Evolutionary conservation across 2,113 vertebrate species (phyloP), one percentile per base, ranked within the genome.

Genomic region (Stigmatopora argus): DNA sequence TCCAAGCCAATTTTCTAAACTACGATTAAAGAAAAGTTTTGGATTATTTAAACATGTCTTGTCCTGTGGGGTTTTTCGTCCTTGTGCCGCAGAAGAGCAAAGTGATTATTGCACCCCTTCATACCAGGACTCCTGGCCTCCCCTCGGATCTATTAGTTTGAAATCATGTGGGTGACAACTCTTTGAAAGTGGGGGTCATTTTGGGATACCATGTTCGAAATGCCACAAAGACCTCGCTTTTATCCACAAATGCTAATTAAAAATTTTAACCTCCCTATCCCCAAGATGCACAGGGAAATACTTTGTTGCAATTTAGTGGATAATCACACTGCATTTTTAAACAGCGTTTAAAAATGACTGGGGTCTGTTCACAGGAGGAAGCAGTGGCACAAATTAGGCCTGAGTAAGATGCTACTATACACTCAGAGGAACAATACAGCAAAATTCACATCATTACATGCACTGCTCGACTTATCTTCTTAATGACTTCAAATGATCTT

Each of bases 301-400:
- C 87, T 90, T 89, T 86, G 84, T 91, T 84, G 89, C 89, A 92
- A 90, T 92, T 92, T 92, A 90, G 90, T 89, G 90, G 90, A 91
- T 91, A 91, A 92, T 92, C 90, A 92, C 91, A 92, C 90, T 90
- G 90, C 89, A 92, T 92, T 92, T 41, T 92, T 91, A 92, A 92
- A 92, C 91, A 88, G 90, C 87, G 84, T 90, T 92, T 92, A 91
- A 91, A 91, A 88, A 90, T 84, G 89, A 90, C 90, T 87, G 72
- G 77, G 78, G 86, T 86, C 85, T 86, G 87, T 83, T 88, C 78
- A 84, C 81, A 82, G 78, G 78, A 87, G 91, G 85, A 83, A 84
- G 81, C 81, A 81, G 80, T 84, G 83, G 85, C 80, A 77, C 85
- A 90, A 91, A 91, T 90, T 84, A 89, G 83, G 85, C 78, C 78